These are phyloP conservation scores for Listronotus oregonensis DNA, from an alignment of 1,140 invertebrate genomes.

Conservation along the genomic window DNA sequence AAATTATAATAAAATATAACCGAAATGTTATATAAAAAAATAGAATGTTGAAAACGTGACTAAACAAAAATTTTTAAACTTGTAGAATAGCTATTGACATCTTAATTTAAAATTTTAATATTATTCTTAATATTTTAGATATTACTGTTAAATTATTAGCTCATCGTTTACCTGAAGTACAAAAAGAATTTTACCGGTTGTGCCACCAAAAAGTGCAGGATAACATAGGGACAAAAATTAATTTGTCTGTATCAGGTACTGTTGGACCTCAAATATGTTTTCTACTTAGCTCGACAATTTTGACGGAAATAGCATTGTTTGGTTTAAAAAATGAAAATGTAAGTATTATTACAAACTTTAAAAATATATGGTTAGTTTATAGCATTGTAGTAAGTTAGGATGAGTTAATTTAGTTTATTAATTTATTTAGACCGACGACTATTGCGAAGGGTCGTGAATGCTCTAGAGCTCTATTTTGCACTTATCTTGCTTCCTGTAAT, in stretches of 20 bases:
- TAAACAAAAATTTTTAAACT: too few species aligned
- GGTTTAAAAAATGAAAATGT: constrained; percentile 60
- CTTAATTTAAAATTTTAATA: constrained; percentile 32
- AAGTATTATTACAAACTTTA: too few species aligned
- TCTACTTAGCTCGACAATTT: constrained; percentile 60
- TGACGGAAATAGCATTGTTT: constrained; percentile 68
- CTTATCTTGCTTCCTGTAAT: too few species aligned
- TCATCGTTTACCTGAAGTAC: constrained; percentile 55
- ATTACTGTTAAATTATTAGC: constrained; percentile 58
- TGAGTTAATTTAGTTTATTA: too few species aligned
- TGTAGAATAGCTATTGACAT: background rate
- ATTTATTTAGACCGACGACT: too few species aligned
- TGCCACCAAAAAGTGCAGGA: constrained; percentile 54
- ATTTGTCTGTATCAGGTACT: constrained; percentile 43
- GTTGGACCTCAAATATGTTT: constrained; percentile 58
- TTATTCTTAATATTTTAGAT: constrained; percentile 44
- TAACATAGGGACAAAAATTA: constrained; percentile 56
- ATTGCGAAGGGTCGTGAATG: too few species aligned
- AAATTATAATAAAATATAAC: too few species aligned
- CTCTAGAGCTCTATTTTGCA: too few species aligned
- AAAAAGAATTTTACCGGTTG: constrained; percentile 55
- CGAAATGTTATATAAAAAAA: too few species aligned
- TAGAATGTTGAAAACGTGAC: too few species aligned
- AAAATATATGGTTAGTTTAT: too few species aligned
- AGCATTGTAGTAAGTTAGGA: too few species aligned